Evolutionary conservation across 2,888 invertebrate genomes (phyloP).

Genomic region (Ormyrus rosae): DNA sequence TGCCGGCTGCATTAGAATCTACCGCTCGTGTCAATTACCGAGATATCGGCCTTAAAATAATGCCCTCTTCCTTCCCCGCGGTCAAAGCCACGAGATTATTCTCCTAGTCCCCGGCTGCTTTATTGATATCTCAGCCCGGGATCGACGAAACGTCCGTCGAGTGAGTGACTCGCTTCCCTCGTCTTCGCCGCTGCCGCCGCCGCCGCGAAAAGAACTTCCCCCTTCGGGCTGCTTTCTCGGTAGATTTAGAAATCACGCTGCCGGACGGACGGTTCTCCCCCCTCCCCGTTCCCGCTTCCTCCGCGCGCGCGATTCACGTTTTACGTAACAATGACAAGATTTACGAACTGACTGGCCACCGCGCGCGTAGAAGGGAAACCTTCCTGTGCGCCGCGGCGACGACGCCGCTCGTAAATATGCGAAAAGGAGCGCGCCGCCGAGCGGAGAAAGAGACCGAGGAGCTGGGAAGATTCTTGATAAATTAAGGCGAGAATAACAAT

Average conservation of each 20-base stretch:
- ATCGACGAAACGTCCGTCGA: constrained; percentile 49
- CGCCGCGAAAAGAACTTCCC: neutral
- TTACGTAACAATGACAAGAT: constrained; percentile 54
- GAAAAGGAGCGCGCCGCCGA: constrained; percentile 22
- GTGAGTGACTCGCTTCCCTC: constrained; percentile 54
- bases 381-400: constrained; percentile 6
- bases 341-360: constrained; percentile 40
- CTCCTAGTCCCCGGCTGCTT: constrained; percentile 11
- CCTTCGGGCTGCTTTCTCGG: neutral
- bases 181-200: neutral
- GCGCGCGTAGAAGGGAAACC: constrained; percentile 34
- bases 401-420: constrained; percentile 50
- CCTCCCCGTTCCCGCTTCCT: neutral
- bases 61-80: constrained; percentile 30
- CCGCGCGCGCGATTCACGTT: constrained; percentile 22
- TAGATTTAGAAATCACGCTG: constrained; percentile 55
- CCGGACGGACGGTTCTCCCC: neutral
- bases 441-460: neutral
- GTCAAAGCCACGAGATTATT: constrained; percentile 33
- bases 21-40: constrained; percentile 51
- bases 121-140: constrained; percentile 45
- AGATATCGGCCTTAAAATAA: constrained; percentile 45
- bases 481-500: constrained; percentile 50
- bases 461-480: constrained; percentile 49
- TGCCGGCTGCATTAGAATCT: constrained; percentile 25